Conservation (phyloP, 2,888 invertebrate genomes). For the Conops quadrifasciatus region DNA sequence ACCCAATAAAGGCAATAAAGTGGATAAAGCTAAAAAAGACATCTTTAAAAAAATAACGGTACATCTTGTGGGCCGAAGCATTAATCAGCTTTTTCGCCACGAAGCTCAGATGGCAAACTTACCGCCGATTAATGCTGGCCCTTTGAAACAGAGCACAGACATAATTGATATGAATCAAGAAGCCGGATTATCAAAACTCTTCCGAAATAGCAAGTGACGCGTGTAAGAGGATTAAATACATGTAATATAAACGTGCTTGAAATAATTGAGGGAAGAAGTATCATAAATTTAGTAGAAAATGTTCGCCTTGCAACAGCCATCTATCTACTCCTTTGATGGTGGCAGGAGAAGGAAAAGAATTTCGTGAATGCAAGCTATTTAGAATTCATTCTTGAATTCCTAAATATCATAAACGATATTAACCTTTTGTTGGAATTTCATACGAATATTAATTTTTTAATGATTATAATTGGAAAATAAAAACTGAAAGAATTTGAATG, state of each 20-base stretch:
- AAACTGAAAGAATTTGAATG: neutral
- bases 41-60: slow-evolving; percentile 88
- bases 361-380: slow-evolving; percentile 20
- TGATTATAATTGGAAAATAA: slow-evolving; percentile 20
- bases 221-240: neutral
- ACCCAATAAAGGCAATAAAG: slow-evolving; percentile 77
- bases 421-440: slow-evolving; percentile 29
- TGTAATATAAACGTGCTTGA: neutral
- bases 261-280: neutral
- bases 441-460: slow-evolving; percentile 25
- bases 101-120: slow-evolving; percentile 87
- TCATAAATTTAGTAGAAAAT: slow-evolving; percentile 3
- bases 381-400: slow-evolving; percentile 19
- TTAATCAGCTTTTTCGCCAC: slow-evolving; percentile 87
- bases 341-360: neutral
- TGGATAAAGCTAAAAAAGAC: slow-evolving; percentile 90
- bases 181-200: slow-evolving; percentile 56
- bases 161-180: slow-evolving; percentile 60
- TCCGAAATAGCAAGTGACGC: slow-evolving; percentile 54
- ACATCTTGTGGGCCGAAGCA: slow-evolving; percentile 83
- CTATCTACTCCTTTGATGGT: slow-evolving; percentile 4
- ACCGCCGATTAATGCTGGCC: slow-evolving; percentile 70
- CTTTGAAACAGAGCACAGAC: slow-evolving; percentile 43
- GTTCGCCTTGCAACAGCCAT: slow-evolving; percentile 9
- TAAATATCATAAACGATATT: slow-evolving; percentile 7